Conservation (phyloP, 1,140 invertebrate genomes). For the Polyergus mexicanus region DNA sequence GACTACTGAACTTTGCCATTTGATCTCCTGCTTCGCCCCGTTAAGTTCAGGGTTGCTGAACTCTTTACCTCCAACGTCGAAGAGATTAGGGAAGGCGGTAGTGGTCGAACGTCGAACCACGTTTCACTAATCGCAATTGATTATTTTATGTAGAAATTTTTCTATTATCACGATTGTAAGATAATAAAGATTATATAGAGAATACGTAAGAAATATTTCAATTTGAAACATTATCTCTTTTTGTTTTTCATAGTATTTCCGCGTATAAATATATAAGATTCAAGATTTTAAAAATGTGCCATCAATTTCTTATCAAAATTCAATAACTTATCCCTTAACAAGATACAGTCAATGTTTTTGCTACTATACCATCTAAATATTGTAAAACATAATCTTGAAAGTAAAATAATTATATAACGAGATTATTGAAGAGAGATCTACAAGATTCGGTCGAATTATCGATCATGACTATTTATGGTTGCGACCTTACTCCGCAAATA, state of each 20-base stretch:
- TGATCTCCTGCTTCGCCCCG: conserved; percentile 44
- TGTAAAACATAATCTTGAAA: background rate
- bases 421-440: background rate
- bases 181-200: background rate
- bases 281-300: no score
- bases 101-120: conserved; percentile 15
- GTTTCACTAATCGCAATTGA: conserved; percentile 17
- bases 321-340: background rate
- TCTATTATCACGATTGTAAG: conserved; percentile 27
- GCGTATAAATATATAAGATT: no score
- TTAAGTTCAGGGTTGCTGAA: conserved; percentile 58
- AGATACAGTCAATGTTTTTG: background rate
- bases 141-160: conserved; percentile 11
- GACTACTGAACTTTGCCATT: conserved; percentile 58
- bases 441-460: background rate
- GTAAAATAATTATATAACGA: background rate
- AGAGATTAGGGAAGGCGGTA: conserved; percentile 23
- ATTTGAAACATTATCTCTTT: background rate
- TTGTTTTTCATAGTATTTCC: no score
- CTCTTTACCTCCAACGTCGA: conserved; percentile 31
- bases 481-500: background rate
- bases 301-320: no score
- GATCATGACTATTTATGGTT: conserved; percentile 14
- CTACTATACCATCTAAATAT: no score
- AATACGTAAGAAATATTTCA: background rate